Evolutionary conservation across 2,888 invertebrate genomes (phyloP).

Genomic region (Abscondita cerata): DNA sequence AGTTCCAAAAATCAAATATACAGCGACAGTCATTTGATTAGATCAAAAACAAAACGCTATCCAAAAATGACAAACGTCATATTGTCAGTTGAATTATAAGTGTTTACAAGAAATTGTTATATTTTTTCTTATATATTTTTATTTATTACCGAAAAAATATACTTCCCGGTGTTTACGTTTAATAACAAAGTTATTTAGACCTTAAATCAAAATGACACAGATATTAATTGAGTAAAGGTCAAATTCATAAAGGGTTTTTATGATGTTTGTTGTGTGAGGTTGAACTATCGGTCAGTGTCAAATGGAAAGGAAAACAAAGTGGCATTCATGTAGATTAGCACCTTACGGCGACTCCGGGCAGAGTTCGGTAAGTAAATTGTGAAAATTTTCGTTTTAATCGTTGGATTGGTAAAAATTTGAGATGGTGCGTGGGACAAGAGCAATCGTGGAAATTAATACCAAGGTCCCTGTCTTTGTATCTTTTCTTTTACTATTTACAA

Average conservation of each 20-base stretch:
- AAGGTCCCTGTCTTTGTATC: slow-evolving; percentile 58
- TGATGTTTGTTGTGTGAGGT: slow-evolving; percentile 39
- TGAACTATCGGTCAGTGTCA: slow-evolving; percentile 32
- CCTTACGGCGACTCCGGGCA: slow-evolving; percentile 59
- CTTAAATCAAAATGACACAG: slow-evolving; percentile 50
- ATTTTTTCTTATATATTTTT: neutral
- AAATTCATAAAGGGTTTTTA: slow-evolving; percentile 44
- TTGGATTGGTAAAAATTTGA: slow-evolving; percentile 33
- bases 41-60: neutral
- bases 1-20: neutral
- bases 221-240: slow-evolving; percentile 50
- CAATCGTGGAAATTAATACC: slow-evolving; percentile 55
- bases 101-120: neutral
- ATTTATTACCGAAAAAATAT: slow-evolving; percentile 6
- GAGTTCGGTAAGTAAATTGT: slow-evolving; percentile 56
- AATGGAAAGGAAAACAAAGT: slow-evolving; percentile 50
- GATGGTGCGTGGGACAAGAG: slow-evolving; percentile 60
- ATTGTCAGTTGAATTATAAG: neutral
- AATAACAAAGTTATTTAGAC: slow-evolving; percentile 34
- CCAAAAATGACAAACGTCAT: neutral
- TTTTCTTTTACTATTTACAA: slow-evolving; percentile 42
- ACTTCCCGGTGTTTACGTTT: slow-evolving; percentile 8
- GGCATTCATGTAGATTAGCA: slow-evolving; percentile 58
- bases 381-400: neutral
- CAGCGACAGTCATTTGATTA: neutral